Conservation (phyloP, 2,888 invertebrate species). For the Criorhina ranunculi region DNA sequence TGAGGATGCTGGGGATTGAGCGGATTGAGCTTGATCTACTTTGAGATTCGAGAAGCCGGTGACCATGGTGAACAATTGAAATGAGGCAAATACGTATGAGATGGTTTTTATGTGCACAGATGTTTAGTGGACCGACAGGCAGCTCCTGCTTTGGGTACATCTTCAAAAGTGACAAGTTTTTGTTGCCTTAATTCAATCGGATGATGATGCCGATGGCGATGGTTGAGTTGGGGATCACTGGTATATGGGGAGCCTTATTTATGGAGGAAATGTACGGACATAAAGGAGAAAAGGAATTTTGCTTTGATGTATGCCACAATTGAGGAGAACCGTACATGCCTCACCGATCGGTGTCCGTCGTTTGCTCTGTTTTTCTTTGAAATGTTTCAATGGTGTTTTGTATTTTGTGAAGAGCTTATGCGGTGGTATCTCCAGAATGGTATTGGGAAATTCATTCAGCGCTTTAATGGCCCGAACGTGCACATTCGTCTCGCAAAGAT, state of each 20-base stretch:
- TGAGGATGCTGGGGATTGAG: constrained; percentile 47
- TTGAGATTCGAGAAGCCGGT: constrained; percentile 55
- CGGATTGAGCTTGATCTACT: constrained; percentile 75
- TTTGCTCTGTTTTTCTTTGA: constrained; percentile 48
- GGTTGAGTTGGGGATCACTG: constrained; percentile 40
- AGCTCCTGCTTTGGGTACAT: constrained; percentile 69
- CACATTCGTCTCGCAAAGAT: constrained; percentile 59
- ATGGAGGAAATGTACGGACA: constrained; percentile 67
- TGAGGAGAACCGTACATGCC: constrained; percentile 48
- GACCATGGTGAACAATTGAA: constrained; percentile 68
- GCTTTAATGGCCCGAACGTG: constrained; percentile 48
- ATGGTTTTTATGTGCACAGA: constrained; percentile 69
- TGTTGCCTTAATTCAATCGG: constrained; percentile 74
- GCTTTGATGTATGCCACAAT: constrained; percentile 75
- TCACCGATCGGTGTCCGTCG: constrained; percentile 59
- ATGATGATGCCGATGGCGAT: constrained; percentile 32
- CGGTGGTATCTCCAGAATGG: constrained; percentile 46
- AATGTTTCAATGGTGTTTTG: constrained; percentile 48
- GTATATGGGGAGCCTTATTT: constrained; percentile 64
- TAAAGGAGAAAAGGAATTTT: constrained; percentile 62
- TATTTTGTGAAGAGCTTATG: constrained; percentile 34
- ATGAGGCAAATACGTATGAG: constrained; percentile 63
- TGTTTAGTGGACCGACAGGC: constrained; percentile 50
- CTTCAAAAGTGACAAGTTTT: constrained; percentile 75
- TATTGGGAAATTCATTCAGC: constrained; percentile 57